Conservation (phyloP, 1,140 invertebrate species). For the Uloborus diversus region DNA sequence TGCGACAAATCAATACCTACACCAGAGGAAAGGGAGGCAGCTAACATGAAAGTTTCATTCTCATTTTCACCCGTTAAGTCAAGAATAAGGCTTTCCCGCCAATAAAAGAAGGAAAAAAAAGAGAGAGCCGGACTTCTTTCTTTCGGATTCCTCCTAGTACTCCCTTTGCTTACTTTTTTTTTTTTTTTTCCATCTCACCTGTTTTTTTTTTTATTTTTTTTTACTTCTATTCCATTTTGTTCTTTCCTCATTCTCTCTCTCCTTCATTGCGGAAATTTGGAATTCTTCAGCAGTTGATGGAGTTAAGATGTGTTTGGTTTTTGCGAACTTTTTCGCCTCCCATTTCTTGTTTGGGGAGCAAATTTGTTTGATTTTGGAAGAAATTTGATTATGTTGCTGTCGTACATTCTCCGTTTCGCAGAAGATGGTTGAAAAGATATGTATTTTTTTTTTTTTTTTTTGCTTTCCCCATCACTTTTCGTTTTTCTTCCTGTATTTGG, state of each 20-base stretch:
- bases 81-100: constrained; percentile 36
- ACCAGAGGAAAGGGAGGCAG: background rate
- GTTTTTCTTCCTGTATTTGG: no score
- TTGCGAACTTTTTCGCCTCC: constrained; percentile 41
- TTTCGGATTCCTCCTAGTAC: background rate
- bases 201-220: constrained; percentile 4
- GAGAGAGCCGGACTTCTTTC: background rate
- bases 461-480: no score
- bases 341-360: constrained; percentile 47
- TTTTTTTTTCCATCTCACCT: background rate
- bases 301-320: constrained; percentile 52
- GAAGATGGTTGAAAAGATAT: no score
- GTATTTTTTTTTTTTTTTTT: background rate
- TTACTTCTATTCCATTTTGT: background rate
- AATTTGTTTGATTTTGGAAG: constrained; percentile 53
- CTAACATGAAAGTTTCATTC: constrained; percentile 56
- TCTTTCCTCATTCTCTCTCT: background rate
- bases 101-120: constrained; percentile 9
- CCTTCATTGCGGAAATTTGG: constrained; percentile 46
- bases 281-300: constrained; percentile 49
- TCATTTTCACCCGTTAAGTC: constrained; percentile 55
- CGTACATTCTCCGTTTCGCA: constrained; percentile 16
- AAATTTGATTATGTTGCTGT: constrained; percentile 53
- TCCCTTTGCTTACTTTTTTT: background rate
- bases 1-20: constrained; percentile 53